Percentiles rank a stretch among this genome's conserved stretches.
Evolutionary conservation across 2,113 vertebrate species (phyloP).

Genomic region (Anolis carolinensis): DNA sequence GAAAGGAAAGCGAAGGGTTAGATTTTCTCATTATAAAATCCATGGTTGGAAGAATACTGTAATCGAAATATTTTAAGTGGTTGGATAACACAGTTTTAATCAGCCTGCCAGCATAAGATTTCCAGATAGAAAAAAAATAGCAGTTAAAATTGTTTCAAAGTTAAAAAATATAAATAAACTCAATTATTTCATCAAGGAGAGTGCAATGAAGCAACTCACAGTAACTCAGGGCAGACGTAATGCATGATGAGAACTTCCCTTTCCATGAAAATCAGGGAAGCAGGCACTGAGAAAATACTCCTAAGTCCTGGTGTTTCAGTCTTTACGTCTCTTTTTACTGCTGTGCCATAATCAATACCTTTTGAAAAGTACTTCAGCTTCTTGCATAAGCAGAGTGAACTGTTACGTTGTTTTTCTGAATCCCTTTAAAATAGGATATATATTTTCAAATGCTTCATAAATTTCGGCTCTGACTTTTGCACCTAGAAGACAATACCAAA

Average conservation of each 20-base stretch:
- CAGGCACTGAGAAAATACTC: slow-evolving; percentile 60
- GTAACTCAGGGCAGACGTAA: slow-evolving; percentile 60
- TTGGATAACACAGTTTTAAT: slow-evolving; percentile 61
- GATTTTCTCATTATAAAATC: slow-evolving; percentile 76
- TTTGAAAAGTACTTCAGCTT: slow-evolving; percentile 55
- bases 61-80: slow-evolving; percentile 70
- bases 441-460: slow-evolving; percentile 99
- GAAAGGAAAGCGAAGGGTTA: slow-evolving; percentile 70
- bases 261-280: slow-evolving; percentile 44
- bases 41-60: slow-evolving; percentile 68
- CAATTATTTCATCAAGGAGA: slow-evolving; percentile 59
- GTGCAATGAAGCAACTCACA: slow-evolving; percentile 66
- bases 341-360: slow-evolving; percentile 60
- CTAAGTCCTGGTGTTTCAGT: slow-evolving; percentile 59
- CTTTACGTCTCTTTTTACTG: slow-evolving; percentile 61
- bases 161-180: slow-evolving; percentile 76
- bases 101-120: slow-evolving; percentile 52
- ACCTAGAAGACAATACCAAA: slow-evolving; percentile 73
- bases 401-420: slow-evolving; percentile 96
- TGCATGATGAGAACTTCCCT: slow-evolving; percentile 48
- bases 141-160: slow-evolving; percentile 73
- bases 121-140: slow-evolving; percentile 62
- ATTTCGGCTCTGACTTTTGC: slow-evolving; percentile 98
- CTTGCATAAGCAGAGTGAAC: slow-evolving; percentile 39
- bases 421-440: slow-evolving; percentile 98